A percentile compares a stretch with the other conserved stretches of the same genome.
These are phyloP conservation scores for Diorhabda sublineata DNA, from an alignment of 1,140 invertebrate species.

Conservation along the genomic window DNA sequence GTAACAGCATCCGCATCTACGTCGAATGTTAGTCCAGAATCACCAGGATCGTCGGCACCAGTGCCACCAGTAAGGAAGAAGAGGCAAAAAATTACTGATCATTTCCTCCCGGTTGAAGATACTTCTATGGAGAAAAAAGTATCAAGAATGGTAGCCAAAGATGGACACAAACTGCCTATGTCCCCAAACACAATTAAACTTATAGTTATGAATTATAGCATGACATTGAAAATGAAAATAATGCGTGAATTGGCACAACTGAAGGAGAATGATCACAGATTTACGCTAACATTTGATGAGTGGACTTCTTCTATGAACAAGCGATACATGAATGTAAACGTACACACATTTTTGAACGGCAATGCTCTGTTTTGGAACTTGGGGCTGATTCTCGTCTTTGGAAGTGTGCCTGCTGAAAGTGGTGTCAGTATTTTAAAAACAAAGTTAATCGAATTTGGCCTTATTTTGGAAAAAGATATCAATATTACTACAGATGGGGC, in stretches of 20 bases:
- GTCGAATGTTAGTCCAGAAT: slow-evolving; percentile 14
- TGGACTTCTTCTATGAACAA: slow-evolving; percentile 23
- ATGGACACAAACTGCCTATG: slow-evolving; percentile 19
- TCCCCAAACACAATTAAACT: slow-evolving; percentile 18
- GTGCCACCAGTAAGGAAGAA: slow-evolving; percentile 15
- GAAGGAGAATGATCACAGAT: slow-evolving; percentile 15
- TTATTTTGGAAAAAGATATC: neutral
- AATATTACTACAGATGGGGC: neutral
- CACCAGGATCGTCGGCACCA: slow-evolving; percentile 15
- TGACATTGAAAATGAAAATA: slow-evolving; percentile 21
- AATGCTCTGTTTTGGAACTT: neutral
- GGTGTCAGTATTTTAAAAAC: neutral
- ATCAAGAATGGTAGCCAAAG: slow-evolving; percentile 20
- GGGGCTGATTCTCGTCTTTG: neutral
- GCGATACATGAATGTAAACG: slow-evolving; percentile 21
- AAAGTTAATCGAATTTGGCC: neutral
- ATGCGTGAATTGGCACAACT: slow-evolving; percentile 12
- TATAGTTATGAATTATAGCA: slow-evolving; percentile 22
- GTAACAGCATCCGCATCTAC: slow-evolving; percentile 11
- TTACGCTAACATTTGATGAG: slow-evolving; percentile 23
- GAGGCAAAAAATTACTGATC: slow-evolving; percentile 18
- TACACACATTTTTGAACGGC: slow-evolving; percentile 21
- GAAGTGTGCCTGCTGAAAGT: neutral
- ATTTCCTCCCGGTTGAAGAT: slow-evolving; percentile 16
- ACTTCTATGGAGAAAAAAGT: slow-evolving; percentile 16